Evolutionary conservation across 2,888 invertebrate genomes (phyloP).

Genomic region (Drosophila tanythrix): DNA sequence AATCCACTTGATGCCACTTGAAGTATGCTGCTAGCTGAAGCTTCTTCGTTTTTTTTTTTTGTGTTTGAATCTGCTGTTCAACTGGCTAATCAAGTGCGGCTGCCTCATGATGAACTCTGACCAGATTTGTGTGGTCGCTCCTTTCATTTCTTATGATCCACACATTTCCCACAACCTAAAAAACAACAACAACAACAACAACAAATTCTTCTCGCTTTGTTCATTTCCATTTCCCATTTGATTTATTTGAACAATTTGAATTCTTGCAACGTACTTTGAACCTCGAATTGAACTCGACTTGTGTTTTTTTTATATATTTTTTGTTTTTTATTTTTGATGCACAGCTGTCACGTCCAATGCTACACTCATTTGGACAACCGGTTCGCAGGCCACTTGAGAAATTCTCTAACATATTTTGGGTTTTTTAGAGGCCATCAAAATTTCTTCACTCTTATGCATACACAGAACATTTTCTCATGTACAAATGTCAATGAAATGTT

Average conservation of each 20-base stretch:
- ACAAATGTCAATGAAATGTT: not conserved
- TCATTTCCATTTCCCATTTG: slow-evolving; percentile 43
- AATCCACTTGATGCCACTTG: slow-evolving; percentile 38
- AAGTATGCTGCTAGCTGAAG: slow-evolving; percentile 6
- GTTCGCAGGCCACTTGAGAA: slow-evolving; percentile 50
- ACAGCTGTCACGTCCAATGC: slow-evolving; percentile 46
- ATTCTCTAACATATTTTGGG: slow-evolving; percentile 17
- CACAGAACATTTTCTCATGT: not conserved
- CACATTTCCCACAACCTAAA: slow-evolving; percentile 40
- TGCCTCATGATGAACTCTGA: slow-evolving; percentile 24
- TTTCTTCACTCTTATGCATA: not conserved
- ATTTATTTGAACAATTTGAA: slow-evolving; percentile 61
- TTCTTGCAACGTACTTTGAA: slow-evolving; percentile 51
- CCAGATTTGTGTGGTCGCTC: slow-evolving; percentile 13
- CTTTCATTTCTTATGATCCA: not conserved
- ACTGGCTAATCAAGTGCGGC: slow-evolving; percentile 50
- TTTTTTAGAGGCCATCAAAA: slow-evolving; percentile 27
- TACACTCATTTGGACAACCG: slow-evolving; percentile 42
- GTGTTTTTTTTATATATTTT: not conserved
- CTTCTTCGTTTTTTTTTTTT: not conserved
- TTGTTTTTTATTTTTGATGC: slow-evolving; percentile 41
- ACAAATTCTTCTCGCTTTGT: slow-evolving; percentile 1
- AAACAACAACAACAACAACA: not conserved
- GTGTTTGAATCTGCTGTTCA: not conserved
- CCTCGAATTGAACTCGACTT: slow-evolving; percentile 17